phyloP scores from a whole-genome alignment of 1,140 invertebrate species.

The Brachionus koreanus region DNA sequence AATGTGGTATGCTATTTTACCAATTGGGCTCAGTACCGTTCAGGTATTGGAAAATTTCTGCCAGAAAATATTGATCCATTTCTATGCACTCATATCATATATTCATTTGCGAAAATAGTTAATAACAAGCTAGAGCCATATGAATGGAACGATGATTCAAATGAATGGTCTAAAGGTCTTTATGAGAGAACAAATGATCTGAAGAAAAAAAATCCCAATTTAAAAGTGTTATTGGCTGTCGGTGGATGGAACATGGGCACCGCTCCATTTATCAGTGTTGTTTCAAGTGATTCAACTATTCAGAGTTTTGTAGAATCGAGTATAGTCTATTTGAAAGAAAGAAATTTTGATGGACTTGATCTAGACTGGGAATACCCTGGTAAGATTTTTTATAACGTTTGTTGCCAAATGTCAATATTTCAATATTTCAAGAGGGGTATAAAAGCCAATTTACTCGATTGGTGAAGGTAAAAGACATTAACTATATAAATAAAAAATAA shows the following conservation, averaged over 20 bases:
- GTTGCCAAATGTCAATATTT: neutral
- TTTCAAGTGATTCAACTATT: conserved; percentile 63
- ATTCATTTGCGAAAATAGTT: conserved; percentile 74
- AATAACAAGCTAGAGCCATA: conserved; percentile 68
- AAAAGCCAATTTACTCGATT: conserved; percentile 60
- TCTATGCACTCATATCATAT: conserved; percentile 88
- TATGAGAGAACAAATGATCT: neutral
- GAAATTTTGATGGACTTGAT: conserved; percentile 66
- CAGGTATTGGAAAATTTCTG: conserved; percentile 75
- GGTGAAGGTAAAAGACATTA: conserved; percentile 19
- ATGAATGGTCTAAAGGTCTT: neutral
- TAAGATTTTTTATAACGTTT: conserved; percentile 68
- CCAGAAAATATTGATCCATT: too few species aligned
- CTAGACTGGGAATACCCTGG: conserved; percentile 69
- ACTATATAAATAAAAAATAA: conserved; percentile 39
- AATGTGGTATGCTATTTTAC: conserved; percentile 76
- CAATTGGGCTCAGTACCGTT: conserved; percentile 82
- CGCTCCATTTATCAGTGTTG: conserved; percentile 69
- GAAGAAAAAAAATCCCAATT: conserved; percentile 47
- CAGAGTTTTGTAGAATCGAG: conserved; percentile 51
- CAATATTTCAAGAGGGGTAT: conserved; percentile 70
- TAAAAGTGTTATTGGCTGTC: neutral
- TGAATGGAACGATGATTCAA: conserved; percentile 74
- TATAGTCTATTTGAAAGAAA: conserved; percentile 69
- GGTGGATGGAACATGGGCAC: conserved; percentile 78